These are phyloP conservation scores for Uria aalge DNA, from an alignment of 2,113 vertebrate genomes.

Conservation along the genomic window DNA sequence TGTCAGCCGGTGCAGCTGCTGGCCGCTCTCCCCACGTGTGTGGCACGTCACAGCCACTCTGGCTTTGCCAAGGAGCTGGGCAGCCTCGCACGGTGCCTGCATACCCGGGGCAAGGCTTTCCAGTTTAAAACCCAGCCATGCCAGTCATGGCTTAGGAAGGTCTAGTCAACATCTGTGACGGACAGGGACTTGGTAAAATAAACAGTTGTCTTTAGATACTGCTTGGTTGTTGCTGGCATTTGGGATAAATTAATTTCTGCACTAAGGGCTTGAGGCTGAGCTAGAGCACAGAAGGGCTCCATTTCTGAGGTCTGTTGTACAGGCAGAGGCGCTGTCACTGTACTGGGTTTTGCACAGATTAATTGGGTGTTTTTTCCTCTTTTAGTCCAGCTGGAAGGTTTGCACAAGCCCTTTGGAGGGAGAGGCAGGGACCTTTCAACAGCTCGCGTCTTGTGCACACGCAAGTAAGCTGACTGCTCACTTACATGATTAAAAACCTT, in stretches of 20 bases:
- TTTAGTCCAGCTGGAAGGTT: not conserved
- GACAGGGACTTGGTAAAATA: not conserved
- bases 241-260: not conserved
- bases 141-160: not conserved
- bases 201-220: not conserved
- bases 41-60: accelerated
- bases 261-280: not conserved
- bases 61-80: not conserved
- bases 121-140: not conserved
- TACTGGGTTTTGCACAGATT: not conserved
- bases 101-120: not conserved
- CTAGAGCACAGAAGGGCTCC: not conserved
- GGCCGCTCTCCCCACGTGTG: accelerated
- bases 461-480: not conserved
- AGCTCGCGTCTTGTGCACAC: accelerated
- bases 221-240: not conserved
- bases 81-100: not conserved
- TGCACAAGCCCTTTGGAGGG: not conserved
- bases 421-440: not conserved
- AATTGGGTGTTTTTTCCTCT: not conserved
- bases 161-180: not conserved
- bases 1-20: not conserved
- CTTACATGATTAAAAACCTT: not conserved
- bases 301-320: not conserved
- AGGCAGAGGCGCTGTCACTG: not conserved